phyloP scores from a whole-genome alignment of 53 echinoderm and acorn worm genomes.

The Glandiceps talaboti region DNA sequence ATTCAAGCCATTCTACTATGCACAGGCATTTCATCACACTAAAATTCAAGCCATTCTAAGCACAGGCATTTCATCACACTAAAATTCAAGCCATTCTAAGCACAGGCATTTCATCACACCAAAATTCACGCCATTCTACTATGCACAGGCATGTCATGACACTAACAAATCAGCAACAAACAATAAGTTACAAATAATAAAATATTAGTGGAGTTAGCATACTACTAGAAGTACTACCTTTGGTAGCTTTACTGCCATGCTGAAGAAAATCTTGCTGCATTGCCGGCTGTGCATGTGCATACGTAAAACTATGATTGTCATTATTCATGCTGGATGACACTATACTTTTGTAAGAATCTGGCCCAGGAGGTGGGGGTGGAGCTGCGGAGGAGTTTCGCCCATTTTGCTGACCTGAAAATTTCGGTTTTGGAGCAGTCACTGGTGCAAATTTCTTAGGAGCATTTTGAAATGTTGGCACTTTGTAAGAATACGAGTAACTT shows the following conservation, averaged over 20 bases:
- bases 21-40: no score
- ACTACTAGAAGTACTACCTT: not conserved
- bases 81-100: no score
- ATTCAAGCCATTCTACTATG: no score
- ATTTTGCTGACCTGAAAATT: not conserved
- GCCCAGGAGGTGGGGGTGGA: conserved; percentile 36
- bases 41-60: no score
- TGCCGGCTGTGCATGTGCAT: not conserved
- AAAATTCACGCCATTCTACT: no score
- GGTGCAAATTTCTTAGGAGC: conserved; percentile 57
- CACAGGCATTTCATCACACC: no score
- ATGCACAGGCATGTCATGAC: not conserved
- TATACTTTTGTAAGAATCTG: conserved; percentile 1
- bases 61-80: no score
- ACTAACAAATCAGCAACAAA: not conserved
- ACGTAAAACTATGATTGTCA: not conserved
- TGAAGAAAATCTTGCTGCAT: not conserved
- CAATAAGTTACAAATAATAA: not conserved
- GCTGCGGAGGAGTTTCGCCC: conserved; percentile 3
- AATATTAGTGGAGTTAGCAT: not conserved
- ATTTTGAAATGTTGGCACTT: not conserved
- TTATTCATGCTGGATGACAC: not conserved
- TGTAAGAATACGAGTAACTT: not conserved
- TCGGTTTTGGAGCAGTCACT: conserved; percentile 46
- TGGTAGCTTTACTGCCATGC: not conserved